These are phyloP conservation scores for Syrphus vitripennis DNA, from an alignment of 2,888 invertebrate genomes.

Conservation along the genomic window DNA sequence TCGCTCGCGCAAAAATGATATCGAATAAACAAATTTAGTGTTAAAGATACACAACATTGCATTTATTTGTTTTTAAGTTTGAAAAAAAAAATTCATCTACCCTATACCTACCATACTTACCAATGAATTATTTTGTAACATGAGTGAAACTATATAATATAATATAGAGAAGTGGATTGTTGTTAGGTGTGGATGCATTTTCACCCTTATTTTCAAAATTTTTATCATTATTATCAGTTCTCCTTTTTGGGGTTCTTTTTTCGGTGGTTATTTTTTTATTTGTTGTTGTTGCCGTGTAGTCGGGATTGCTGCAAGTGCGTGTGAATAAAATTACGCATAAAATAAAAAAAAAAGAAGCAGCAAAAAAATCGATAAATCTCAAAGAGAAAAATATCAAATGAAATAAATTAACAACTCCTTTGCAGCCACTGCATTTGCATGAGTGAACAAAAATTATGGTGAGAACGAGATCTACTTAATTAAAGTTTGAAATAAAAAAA, in stretches of 20 bases:
- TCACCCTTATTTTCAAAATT: slow-evolving; percentile 60
- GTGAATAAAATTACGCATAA: slow-evolving; percentile 51
- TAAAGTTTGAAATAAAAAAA: background rate
- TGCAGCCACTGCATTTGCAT: slow-evolving; percentile 31
- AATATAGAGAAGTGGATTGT: slow-evolving; percentile 45
- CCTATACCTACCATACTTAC: background rate
- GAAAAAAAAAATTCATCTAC: slow-evolving; percentile 17
- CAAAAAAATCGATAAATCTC: slow-evolving; percentile 57
- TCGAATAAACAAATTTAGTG: slow-evolving; percentile 66
- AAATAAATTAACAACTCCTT: slow-evolving; percentile 35
- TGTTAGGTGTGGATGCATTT: slow-evolving; percentile 65
- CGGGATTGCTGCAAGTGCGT: slow-evolving; percentile 62
- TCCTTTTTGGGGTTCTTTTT: slow-evolving; percentile 35
- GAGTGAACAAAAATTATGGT: slow-evolving; percentile 31
- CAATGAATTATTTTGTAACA: slow-evolving; percentile 31
- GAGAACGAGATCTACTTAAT: slow-evolving; percentile 51
- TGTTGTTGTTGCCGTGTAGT: slow-evolving; percentile 7
- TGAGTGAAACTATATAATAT: slow-evolving; percentile 48
- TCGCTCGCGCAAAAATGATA: slow-evolving; percentile 58
- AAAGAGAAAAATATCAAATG: slow-evolving; percentile 31
- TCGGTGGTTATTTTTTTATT: slow-evolving; percentile 12
- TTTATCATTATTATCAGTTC: slow-evolving; percentile 41
- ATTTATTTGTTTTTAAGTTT: slow-evolving; percentile 23
- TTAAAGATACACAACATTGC: slow-evolving; percentile 41
- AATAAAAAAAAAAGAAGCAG: slow-evolving; percentile 21